A percentile compares a stretch with the other conserved stretches of the same genome.
phyloP scores from a whole-genome alignment of 2,113 vertebrate genomes.

The Plotosus lineatus region DNA sequence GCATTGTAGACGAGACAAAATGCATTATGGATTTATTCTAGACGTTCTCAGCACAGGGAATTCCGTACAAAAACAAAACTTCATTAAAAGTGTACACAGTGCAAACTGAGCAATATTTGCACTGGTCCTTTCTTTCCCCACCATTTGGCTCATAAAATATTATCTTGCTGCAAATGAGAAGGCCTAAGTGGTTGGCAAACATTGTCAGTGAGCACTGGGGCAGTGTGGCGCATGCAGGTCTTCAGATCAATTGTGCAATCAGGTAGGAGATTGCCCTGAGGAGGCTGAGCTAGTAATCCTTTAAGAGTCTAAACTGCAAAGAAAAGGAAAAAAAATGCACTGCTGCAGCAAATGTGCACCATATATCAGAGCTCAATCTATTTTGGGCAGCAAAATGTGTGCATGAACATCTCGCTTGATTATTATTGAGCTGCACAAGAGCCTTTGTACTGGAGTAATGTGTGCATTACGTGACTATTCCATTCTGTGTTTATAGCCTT shows the following conservation, averaged over 20 bases:
- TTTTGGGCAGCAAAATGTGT: conserved; percentile 13
- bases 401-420: background rate
- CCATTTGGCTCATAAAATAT: conserved; percentile 37
- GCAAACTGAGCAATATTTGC: conserved; percentile 19
- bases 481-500: conserved; percentile 24
- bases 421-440: conserved; percentile 24
- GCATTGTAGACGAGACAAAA: background rate
- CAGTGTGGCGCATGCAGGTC: conserved; percentile 32
- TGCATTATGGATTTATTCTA: background rate
- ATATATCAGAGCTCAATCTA: conserved; percentile 11
- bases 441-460: conserved; percentile 7
- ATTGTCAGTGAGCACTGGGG: conserved; percentile 52
- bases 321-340: conserved; percentile 20
- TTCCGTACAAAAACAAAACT: conserved; percentile 31
- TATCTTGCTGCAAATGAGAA: conserved; percentile 47
- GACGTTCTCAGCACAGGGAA: background rate
- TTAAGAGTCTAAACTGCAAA: conserved; percentile 27
- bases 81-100: conserved; percentile 27
- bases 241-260: conserved; percentile 55
- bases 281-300: conserved; percentile 40
- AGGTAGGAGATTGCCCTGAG: conserved; percentile 54
- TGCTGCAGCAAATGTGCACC: conserved; percentile 21
- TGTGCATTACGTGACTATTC: background rate
- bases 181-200: conserved; percentile 54
- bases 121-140: conserved; percentile 23